phyloP scores from a whole-genome alignment of 2,797 vertebrate species.

The Triplophysa bombifrons region DNA sequence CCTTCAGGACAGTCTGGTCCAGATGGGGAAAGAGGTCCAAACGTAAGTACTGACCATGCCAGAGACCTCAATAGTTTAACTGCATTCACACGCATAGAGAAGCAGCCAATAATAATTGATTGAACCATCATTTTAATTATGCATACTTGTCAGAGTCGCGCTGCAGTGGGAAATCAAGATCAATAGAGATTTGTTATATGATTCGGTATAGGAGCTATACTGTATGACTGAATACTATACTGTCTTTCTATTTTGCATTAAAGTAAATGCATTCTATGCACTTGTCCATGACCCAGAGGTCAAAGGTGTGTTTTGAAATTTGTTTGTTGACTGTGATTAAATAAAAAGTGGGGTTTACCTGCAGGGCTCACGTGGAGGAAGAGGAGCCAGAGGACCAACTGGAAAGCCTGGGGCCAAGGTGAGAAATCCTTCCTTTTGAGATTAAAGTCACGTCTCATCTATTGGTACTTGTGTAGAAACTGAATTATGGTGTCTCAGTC shows the following conservation, averaged over 20 bases:
- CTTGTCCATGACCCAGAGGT: neutral
- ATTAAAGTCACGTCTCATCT: neutral
- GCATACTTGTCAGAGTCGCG: neutral
- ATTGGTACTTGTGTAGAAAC: neutral
- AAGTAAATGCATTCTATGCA: neutral
- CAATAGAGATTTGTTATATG: neutral
- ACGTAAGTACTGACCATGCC: conserved; percentile 74
- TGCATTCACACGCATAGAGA: neutral
- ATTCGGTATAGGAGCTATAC: neutral
- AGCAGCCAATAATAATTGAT: conserved; percentile 22
- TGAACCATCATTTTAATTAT: conserved; percentile 22
- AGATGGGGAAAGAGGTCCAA: conserved; percentile 84
- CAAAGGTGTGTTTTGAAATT: neutral
- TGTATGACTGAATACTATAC: neutral
- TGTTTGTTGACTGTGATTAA: neutral
- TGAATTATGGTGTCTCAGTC: neutral
- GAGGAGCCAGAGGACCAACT: conserved; percentile 85
- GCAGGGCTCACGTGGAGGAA: conserved; percentile 84
- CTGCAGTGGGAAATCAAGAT: conserved; percentile 3
- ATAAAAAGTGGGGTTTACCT: conserved; percentile 48
- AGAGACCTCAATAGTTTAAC: conserved; percentile 30
- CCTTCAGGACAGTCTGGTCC: conserved; percentile 82
- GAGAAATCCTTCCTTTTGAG: conserved; percentile 24
- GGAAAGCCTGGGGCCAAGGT: conserved; percentile 91
- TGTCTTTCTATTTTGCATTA: neutral